phyloP scores from a whole-genome alignment of 2,113 vertebrate genomes.

The Alaudala cheleensis region DNA sequence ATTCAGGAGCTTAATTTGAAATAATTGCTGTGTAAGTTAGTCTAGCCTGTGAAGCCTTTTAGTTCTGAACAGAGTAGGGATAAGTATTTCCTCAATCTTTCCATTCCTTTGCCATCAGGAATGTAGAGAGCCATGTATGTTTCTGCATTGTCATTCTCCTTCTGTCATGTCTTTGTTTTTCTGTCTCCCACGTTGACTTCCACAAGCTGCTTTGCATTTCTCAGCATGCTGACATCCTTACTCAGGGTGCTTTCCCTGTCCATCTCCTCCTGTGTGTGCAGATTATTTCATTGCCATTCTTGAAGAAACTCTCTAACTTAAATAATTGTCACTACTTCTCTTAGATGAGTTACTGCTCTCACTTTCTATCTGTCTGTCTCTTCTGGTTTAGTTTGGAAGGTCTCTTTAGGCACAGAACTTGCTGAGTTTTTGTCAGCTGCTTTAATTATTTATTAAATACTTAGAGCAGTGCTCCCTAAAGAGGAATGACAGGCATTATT shows the following conservation, averaged over 20 bases:
- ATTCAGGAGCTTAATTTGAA: not conserved
- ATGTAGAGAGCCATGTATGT: not conserved
- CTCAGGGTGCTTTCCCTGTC: not conserved
- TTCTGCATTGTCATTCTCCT: not conserved
- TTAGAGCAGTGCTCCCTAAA: not conserved
- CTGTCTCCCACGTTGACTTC: not conserved
- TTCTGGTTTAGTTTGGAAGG: not conserved
- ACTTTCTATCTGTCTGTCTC: not conserved
- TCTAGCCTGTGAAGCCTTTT: not conserved
- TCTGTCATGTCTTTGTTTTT: not conserved
- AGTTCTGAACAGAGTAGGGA: not conserved
- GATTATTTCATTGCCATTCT: not conserved
- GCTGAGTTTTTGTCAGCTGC: not conserved
- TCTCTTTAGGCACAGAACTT: not conserved
- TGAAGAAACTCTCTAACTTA: not conserved
- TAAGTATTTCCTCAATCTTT: not conserved
- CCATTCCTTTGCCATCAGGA: not conserved
- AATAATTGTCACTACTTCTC: not conserved
- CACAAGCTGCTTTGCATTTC: not conserved
- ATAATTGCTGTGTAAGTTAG: not conserved
- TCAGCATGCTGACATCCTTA: not conserved
- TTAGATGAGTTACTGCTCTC: not conserved
- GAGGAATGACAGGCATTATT: not conserved
- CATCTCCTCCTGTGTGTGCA: not conserved
- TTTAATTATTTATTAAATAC: not conserved